Conservation (phyloP, 2,888 invertebrate species). For the Seira sanloemensis region DNA sequence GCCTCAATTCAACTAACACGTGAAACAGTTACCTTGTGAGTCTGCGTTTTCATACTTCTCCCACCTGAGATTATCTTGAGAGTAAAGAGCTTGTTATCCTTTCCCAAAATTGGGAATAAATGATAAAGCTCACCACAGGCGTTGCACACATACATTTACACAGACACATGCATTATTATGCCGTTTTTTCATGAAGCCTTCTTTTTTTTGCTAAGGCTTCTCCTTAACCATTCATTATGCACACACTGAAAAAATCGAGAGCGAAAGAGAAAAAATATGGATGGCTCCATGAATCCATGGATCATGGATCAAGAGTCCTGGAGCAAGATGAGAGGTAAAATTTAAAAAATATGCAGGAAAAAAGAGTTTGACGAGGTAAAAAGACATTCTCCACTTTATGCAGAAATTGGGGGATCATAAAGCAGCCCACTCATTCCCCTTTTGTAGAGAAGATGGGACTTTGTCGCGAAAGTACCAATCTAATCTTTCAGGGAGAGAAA, state of each 20-base stretch:
- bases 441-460: too few species aligned
- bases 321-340: too few species aligned
- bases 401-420: neutral
- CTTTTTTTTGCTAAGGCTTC: neutral
- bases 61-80: slow-evolving; percentile 17
- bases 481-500: too few species aligned
- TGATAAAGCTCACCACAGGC: slow-evolving; percentile 38
- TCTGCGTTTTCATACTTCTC: too few species aligned
- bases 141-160: too few species aligned
- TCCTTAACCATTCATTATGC: slow-evolving; percentile 8
- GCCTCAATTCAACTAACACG: too few species aligned
- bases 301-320: neutral
- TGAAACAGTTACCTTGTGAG: too few species aligned
- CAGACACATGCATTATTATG: too few species aligned
- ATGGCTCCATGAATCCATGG: neutral
- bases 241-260: too few species aligned
- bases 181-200: too few species aligned
- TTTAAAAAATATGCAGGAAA: neutral
- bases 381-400: slow-evolving; percentile 4
- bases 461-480: too few species aligned
- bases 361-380: neutral
- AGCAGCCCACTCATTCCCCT: slow-evolving; percentile 18
- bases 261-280: too few species aligned
- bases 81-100: slow-evolving; percentile 43
- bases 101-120: slow-evolving; percentile 47